Evolutionary conservation across 2,888 invertebrate genomes (phyloP), one percentile per base, ranked within the genome.

Genomic region (Frankliniella fusca): DNA sequence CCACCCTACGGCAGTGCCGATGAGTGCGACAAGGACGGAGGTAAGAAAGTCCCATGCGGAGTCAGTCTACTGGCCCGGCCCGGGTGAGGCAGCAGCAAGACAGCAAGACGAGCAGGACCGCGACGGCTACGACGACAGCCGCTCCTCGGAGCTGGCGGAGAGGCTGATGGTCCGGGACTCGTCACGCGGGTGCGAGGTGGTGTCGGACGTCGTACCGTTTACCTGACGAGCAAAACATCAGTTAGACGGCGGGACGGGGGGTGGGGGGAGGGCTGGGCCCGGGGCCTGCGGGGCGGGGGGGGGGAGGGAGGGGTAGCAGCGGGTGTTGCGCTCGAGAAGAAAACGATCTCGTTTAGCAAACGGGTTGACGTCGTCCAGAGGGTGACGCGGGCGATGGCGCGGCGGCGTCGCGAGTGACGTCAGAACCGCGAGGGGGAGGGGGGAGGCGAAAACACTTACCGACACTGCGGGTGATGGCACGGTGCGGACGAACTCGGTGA

Each of bases 401-500:
- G 18, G 61, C 15, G n/a, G 18, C 61, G 61, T 5, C 15, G 15
- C 18, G 18, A 54, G 61, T 61, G 61, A n/a, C 54, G 54, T 54
- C 18, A 54, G 8, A 3, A 54, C 38, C 38, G 38, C 38, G 38
- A 54, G 12, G 3, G 54, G 54, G 15, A 38, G 38, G 38, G 54
- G 1, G 54, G 54, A 7, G 12, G 2, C 54, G 15, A 38, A 38
- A 38, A 23, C 8, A 7, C 70, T 76, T 27, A 76, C 70, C 23
- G 70, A 11, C 3, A 76, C 27, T 1, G 70, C 70, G 23, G 70
- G n/a, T n/a, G n/a, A n/a, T n/a, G n/a, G 70, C 23, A 76, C 70
- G 27, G 70, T 27, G 23, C 70, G 70, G 70, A 76, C 27, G 27
- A 76, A 76, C 70, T 76, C 70, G 70, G 70, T 76, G 70, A 27